Evolutionary conservation across 2,888 invertebrate species (phyloP).

Genomic region (Acanthosepion esculentum): DNA sequence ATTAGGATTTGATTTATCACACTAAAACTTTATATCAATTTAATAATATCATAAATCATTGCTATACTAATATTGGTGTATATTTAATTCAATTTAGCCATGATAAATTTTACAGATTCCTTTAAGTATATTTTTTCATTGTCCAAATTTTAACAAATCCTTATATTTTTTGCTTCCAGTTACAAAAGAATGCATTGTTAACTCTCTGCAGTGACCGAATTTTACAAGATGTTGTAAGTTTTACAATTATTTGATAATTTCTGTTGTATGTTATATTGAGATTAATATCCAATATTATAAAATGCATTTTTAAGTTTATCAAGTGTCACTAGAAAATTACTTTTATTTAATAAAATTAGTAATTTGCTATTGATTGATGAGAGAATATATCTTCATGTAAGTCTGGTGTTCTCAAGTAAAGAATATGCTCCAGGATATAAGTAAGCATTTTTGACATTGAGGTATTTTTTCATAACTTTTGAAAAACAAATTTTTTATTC

Average conservation of each 20-base stretch:
- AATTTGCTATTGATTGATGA: background rate
- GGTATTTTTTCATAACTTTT: background rate
- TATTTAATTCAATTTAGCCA: background rate
- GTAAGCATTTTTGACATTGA: background rate
- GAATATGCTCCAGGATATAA: background rate
- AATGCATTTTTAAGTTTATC: background rate
- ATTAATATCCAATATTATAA: background rate
- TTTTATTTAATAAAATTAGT: background rate
- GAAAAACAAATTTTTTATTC: background rate
- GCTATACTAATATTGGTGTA: background rate
- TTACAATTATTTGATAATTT: background rate
- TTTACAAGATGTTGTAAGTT: slow-evolving; percentile 80
- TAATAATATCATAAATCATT: background rate
- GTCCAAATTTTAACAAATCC: background rate
- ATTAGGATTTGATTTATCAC: background rate
- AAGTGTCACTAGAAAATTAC: background rate
- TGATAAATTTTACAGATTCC: background rate
- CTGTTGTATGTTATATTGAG: background rate
- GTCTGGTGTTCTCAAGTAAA: background rate
- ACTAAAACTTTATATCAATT: background rate
- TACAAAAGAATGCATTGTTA: slow-evolving; percentile 84
- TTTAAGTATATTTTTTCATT: background rate
- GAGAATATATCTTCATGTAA: background rate
- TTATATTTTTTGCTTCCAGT: slow-evolving; percentile 70
- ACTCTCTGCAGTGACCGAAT: slow-evolving; percentile 85